A percentile compares a stretch with the other conserved stretches of the same genome.
These are phyloP conservation scores for Rhinichthys klamathensis DNA, from an alignment of 2,113 vertebrate genomes.

Conservation along the genomic window DNA sequence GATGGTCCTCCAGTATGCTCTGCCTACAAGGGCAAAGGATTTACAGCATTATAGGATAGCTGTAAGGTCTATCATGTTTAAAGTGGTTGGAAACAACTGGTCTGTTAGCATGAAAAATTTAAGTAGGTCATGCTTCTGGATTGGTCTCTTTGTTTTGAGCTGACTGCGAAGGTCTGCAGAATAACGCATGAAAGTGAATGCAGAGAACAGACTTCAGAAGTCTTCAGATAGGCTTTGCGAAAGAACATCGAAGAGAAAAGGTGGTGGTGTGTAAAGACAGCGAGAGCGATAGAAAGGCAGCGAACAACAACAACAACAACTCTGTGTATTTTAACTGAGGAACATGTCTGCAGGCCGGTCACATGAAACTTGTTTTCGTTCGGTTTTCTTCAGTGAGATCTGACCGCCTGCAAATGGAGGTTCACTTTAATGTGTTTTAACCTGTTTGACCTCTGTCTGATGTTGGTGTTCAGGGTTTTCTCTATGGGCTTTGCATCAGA, in stretches of 20 bases:
- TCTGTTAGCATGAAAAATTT: slow-evolving; percentile 32
- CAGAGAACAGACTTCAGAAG: not conserved
- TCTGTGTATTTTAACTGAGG: not conserved
- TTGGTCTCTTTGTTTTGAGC: slow-evolving; percentile 19
- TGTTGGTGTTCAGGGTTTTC: not conserved
- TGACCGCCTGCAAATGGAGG: not conserved
- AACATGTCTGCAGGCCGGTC: slow-evolving; percentile 41
- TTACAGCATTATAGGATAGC: not conserved
- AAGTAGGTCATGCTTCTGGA: slow-evolving; percentile 32
- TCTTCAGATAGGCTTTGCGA: slow-evolving; percentile 4
- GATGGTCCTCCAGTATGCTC: slow-evolving; percentile 30
- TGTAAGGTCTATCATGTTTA: no score
- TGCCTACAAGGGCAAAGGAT: not conserved
- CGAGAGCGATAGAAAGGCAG: not conserved
- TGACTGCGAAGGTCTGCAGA: slow-evolving; percentile 25
- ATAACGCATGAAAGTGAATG: slow-evolving; percentile 20
- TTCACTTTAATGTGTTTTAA: not conserved
- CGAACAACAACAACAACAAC: slow-evolving; percentile 1
- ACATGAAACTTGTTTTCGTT: slow-evolving; percentile 33
- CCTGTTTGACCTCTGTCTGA: slow-evolving; percentile 12
- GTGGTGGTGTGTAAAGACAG: slow-evolving; percentile 3
- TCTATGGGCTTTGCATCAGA: not conserved
- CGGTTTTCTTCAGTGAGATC: slow-evolving; percentile 10
- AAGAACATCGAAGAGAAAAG: slow-evolving; percentile 24
- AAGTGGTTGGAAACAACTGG: slow-evolving; percentile 15